Conservation (phyloP, 2,888 invertebrate species). For the Erebia epiphron region DNA sequence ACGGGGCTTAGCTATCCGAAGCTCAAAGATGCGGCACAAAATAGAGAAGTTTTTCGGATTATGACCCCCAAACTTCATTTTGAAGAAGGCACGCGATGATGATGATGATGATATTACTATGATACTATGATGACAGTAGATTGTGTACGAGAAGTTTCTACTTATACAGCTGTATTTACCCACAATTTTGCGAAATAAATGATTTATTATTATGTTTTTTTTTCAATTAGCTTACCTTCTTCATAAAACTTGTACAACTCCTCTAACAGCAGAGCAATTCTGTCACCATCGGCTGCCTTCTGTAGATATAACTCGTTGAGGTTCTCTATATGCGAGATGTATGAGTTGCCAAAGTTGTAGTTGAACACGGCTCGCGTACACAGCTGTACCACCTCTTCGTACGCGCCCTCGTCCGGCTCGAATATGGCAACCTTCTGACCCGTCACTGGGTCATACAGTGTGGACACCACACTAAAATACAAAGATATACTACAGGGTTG, state of each 20-base stretch:
- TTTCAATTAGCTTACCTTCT: conserved; percentile 53
- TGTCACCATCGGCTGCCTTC: conserved; percentile 70
- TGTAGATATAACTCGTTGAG: conserved; percentile 86
- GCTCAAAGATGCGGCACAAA: too few relatives aligned
- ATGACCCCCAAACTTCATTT: too few relatives aligned
- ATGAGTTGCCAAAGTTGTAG: conserved; percentile 81
- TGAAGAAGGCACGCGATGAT: too few relatives aligned
- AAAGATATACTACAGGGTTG: not conserved
- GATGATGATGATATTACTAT: too few relatives aligned
- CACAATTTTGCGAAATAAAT: too few relatives aligned
- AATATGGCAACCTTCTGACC: conserved; percentile 78
- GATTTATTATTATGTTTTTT: too few relatives aligned
- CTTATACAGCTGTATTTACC: too few relatives aligned
- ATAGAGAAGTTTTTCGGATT: too few relatives aligned
- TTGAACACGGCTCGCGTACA: conserved; percentile 85
- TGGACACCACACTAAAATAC: conserved; percentile 83
- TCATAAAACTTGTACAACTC: conserved; percentile 82
- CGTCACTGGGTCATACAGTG: conserved; percentile 81
- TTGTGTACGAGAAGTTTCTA: too few relatives aligned
- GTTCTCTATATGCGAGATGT: conserved; percentile 82
- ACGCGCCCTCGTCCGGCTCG: conserved; percentile 80
- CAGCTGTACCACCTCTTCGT: conserved; percentile 76
- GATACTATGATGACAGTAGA: too few relatives aligned
- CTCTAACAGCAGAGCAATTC: conserved; percentile 81
- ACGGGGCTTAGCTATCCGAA: too few relatives aligned